Evolutionary conservation across 1,140 invertebrate genomes (phyloP), one percentile per base, ranked within the genome.

Genomic region (Capitella teleta): DNA sequence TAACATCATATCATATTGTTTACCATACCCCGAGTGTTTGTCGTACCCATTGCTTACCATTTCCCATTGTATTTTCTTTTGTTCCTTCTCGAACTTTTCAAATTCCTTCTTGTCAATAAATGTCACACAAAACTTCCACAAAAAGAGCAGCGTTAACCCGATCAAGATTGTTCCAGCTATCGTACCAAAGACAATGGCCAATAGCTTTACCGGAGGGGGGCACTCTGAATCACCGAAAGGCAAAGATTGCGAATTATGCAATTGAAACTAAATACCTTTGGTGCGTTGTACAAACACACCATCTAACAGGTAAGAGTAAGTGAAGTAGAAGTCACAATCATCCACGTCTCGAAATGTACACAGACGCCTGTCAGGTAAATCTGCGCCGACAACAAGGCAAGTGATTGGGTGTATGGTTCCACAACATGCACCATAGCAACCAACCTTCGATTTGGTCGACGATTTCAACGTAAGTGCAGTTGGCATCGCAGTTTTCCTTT

Each of bases 111-210:
- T 78, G 70, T 99, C 95, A 61, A 96, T 90, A 52, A 98, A 87
- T 19, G 87, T 90, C 3, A 92, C 96, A 1, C 92, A 77, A 48
- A 97, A 76, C 75, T 98, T 98, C 94, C 95, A 98, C 42, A 96
- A 78, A 47, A 97, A 74, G 10, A 99, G 74, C 26, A 97, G 74
- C 18, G 90, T 81, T 36, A 97, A 67, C 5, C 92, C 93, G 55
- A 93, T 75, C 1, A 86, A 55, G 1, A 85, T 88, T 57, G 96
- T 94, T 5, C 92, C 92, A 1, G 86, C 88, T 55, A 98, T 95
- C 4, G 98, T 91, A 28, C 89, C 91, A 32, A 98, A 73, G 5
- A 98, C 86, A 59, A 98, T 95, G 80, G 65, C 64, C 23, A 74
- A 56, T 10, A 75, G 62, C 41, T 72, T 68, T 12, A 74, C 70